These are phyloP conservation scores for Macquaria ambigua DNA, from an alignment of 2,113 vertebrate genomes.

Conservation along the genomic window DNA sequence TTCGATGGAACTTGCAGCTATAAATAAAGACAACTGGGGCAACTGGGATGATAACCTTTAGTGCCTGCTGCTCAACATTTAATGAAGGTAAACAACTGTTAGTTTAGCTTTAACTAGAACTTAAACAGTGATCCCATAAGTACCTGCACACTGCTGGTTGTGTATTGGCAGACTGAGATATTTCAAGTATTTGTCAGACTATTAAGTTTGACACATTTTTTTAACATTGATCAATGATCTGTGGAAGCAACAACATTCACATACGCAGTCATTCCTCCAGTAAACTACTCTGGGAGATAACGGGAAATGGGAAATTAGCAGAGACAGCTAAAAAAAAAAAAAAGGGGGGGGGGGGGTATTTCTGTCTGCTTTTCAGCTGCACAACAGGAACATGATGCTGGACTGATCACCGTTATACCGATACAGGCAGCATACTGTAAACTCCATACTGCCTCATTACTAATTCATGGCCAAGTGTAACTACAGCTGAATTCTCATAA, in stretches of 20 bases:
- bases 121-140: background rate
- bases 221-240: background rate
- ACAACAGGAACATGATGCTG: slow-evolving; percentile 33
- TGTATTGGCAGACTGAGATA: background rate
- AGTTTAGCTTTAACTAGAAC: slow-evolving; percentile 1
- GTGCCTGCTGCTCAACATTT: slow-evolving; percentile 29
- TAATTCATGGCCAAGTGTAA: slow-evolving; percentile 69
- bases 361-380: slow-evolving; percentile 20
- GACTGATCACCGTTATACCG: slow-evolving; percentile 10
- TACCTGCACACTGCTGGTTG: background rate
- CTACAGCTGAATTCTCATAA: slow-evolving; percentile 58
- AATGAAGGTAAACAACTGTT: slow-evolving; percentile 46
- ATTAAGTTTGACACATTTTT: background rate
- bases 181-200: too few species aligned
- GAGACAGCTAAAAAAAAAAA: background rate
- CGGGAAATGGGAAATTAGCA: background rate
- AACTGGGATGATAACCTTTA: slow-evolving; percentile 43
- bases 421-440: slow-evolving; percentile 30
- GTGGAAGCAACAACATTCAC: background rate
- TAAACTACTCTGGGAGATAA: background rate
- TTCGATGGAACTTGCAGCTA: slow-evolving; percentile 52
- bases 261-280: background rate
- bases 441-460: slow-evolving; percentile 62
- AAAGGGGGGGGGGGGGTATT: background rate
- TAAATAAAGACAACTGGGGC: background rate